Percentiles rank a stretch among this genome's conserved stretches.
phyloP scores from a whole-genome alignment of 2,888 invertebrate genomes.

The Conus canariensis region DNA sequence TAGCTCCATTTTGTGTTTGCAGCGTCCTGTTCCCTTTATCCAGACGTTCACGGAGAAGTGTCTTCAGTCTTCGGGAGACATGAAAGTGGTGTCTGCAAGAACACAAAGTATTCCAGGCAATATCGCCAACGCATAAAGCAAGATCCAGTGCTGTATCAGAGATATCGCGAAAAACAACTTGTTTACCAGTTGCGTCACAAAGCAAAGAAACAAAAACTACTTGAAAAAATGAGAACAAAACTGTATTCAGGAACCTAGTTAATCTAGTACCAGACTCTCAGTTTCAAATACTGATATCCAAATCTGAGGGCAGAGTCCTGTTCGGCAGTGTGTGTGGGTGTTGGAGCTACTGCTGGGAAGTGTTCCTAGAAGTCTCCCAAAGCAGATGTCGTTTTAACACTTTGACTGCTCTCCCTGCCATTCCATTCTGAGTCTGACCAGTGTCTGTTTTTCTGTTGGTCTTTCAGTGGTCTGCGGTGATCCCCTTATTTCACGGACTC shows the following conservation, averaged over 20 bases:
- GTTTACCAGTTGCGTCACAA: conserved; percentile 26
- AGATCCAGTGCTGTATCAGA: conserved; percentile 27
- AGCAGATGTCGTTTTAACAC: background rate
- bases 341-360: background rate
- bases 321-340: background rate
- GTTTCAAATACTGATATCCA: background rate
- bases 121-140: conserved; percentile 30
- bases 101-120: conserved; percentile 12
- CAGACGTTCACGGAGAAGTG: background rate
- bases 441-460: conserved; percentile 32
- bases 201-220: conserved; percentile 1
- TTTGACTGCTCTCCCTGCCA: conserved; percentile 5
- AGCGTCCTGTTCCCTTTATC: background rate
- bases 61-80: background rate
- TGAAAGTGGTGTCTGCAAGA: conserved; percentile 15
- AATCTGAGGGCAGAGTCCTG: background rate
- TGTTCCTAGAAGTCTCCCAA: background rate
- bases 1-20: conserved; percentile 25
- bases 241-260: background rate
- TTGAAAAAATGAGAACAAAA: background rate
- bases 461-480: conserved; percentile 29
- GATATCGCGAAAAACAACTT: conserved; percentile 32
- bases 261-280: background rate
- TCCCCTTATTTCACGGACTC: conserved; percentile 15
- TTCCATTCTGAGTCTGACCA: conserved; percentile 4